Evolutionary conservation across 2,113 vertebrate genomes (phyloP).

Genomic region (Notarius quadriscutis): DNA sequence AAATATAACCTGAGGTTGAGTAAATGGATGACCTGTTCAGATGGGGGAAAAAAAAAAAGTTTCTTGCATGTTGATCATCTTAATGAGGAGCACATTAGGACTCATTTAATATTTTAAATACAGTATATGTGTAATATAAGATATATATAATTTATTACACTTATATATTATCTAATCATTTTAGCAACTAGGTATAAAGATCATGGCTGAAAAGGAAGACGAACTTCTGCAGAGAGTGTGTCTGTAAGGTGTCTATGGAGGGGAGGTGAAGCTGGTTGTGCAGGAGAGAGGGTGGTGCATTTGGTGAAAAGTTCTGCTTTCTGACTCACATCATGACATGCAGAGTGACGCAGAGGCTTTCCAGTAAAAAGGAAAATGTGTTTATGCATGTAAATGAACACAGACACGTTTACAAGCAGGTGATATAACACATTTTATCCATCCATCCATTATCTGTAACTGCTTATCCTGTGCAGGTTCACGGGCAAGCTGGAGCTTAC

Average conservation of each 20-base stretch:
- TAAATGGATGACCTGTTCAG: neutral
- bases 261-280: constrained; percentile 1
- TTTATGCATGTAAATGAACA: neutral
- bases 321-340: constrained; percentile 23
- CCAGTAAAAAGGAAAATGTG: constrained; percentile 34
- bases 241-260: constrained; percentile 10
- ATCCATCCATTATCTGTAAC: too few relatives aligned
- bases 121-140: neutral
- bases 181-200: neutral
- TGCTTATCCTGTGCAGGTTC: too few relatives aligned
- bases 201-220: neutral
- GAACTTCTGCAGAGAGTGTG: neutral
- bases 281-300: constrained; percentile 10
- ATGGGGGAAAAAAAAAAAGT: neutral
- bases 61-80: neutral
- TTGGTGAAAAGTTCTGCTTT: constrained; percentile 28
- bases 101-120: neutral
- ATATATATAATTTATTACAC: neutral
- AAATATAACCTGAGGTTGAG: neutral
- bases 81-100: neutral
- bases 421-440: too few relatives aligned
- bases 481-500: too few relatives aligned
- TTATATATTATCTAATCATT: neutral
- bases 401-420: neutral
- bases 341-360: constrained; percentile 23